phyloP scores from a whole-genome alignment of 2,797 vertebrate genomes.

The Enteromius radiatus region DNA sequence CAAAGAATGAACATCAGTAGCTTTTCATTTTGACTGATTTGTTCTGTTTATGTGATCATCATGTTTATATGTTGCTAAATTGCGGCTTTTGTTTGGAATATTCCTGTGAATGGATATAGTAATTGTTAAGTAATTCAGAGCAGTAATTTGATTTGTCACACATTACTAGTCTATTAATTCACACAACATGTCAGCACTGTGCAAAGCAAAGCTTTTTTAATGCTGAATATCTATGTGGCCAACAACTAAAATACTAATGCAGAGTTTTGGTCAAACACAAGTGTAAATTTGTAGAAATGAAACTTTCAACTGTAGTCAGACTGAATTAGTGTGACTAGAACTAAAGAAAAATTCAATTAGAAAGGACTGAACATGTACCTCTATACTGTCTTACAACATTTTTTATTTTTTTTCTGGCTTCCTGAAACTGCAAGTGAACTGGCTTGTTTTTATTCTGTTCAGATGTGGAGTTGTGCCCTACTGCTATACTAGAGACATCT shows the following conservation, averaged over 20 bases:
- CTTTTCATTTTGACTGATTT: neutral
- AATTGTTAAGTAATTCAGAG: slow-evolving; percentile 18
- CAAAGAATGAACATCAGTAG: neutral
- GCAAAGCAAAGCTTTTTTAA: slow-evolving; percentile 1
- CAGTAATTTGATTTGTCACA: slow-evolving; percentile 5
- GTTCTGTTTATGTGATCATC: neutral
- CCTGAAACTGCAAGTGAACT: neutral
- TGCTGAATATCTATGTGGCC: neutral
- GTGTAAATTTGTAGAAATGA: neutral
- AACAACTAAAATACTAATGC: neutral
- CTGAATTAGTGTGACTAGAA: neutral
- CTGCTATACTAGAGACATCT: slow-evolving; percentile 7
- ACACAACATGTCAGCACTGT: neutral
- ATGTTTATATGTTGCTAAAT: neutral
- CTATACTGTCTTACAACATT: neutral
- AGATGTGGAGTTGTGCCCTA: slow-evolving; percentile 15
- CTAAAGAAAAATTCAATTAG: neutral
- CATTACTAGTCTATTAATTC: neutral
- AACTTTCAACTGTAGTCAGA: neutral
- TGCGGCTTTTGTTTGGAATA: neutral
- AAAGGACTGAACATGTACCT: neutral
- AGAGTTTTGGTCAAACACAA: neutral
- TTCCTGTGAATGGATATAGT: neutral
- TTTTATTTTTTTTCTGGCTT: neutral
- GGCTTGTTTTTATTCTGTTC: slow-evolving; percentile 21